A percentile compares a stretch with the other conserved stretches of the same genome.
Conservation (phyloP, 2,888 invertebrate species). For the Drosophila antonietae region DNA sequence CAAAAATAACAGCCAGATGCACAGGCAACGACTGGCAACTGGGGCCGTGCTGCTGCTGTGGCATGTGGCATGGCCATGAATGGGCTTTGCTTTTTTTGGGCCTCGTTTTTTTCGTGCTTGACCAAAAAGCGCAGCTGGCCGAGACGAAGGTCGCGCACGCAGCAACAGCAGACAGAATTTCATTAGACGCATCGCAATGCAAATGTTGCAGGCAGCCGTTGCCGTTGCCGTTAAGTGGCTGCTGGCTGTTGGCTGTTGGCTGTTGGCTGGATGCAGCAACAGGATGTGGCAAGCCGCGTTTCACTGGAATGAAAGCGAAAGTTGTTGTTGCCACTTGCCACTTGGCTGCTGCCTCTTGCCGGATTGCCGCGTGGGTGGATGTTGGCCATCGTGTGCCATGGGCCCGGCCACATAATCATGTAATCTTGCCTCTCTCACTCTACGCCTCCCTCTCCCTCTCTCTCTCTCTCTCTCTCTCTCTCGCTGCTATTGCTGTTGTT, state of each 20-base stretch:
- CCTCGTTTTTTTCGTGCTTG: constrained; percentile 58
- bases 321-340: constrained; percentile 23
- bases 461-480: constrained; percentile 31
- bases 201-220: constrained; percentile 62
- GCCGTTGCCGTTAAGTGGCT: constrained; percentile 46
- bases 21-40: constrained; percentile 11
- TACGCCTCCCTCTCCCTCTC: constrained; percentile 8
- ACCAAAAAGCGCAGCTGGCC: constrained; percentile 67
- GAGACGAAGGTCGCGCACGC: constrained; percentile 63
- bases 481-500: constrained; percentile 9
- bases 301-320: constrained; percentile 60
- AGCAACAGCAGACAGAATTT: constrained; percentile 55
- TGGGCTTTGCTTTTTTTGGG: constrained; percentile 63
- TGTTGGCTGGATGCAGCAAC: constrained; percentile 10
- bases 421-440: constrained; percentile 51
- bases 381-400: constrained; percentile 20
- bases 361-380: constrained; percentile 16
- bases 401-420: constrained; percentile 59
- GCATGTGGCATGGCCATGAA: constrained; percentile 47
- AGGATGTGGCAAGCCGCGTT: constrained; percentile 58
- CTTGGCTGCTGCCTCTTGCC: constrained; percentile 7
- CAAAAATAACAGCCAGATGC: constrained; percentile 65
- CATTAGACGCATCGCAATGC: constrained; percentile 72
- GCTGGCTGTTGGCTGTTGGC: constrained; percentile 10
- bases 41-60: not conserved